phyloP scores from a whole-genome alignment of 2,113 vertebrate genomes.

The Seriola dumerili region DNA sequence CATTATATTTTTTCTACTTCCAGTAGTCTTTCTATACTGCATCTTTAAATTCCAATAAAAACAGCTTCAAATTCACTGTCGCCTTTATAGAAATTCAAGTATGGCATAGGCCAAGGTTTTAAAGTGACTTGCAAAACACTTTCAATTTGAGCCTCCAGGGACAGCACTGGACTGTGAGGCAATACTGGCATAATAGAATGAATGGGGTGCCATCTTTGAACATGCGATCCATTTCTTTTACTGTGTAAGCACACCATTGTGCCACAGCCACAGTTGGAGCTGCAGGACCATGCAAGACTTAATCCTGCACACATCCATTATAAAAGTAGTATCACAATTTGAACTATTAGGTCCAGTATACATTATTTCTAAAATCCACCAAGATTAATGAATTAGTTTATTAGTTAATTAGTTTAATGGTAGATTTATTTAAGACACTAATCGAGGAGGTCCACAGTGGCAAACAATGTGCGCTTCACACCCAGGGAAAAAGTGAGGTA shows the following conservation, averaged over 20 bases:
- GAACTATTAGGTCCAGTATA: not conserved
- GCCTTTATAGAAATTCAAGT: not conserved
- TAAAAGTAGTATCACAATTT: not conserved
- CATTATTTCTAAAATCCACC: not conserved
- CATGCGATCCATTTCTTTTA: not conserved
- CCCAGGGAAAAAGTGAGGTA: not conserved
- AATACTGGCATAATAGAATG: not conserved
- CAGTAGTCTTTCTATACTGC: not conserved
- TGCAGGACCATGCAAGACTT: not conserved
- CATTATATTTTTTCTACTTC: not conserved
- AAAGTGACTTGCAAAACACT: not conserved
- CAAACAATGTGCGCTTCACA: not conserved
- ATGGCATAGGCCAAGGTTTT: not conserved
- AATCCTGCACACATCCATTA: not conserved
- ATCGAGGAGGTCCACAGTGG: not conserved
- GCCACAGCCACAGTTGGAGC: not conserved
- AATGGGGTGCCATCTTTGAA: not conserved
- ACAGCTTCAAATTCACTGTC: not conserved
- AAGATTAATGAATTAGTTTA: too few relatives aligned
- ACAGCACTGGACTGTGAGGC: not conserved
- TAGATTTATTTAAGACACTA: not conserved
- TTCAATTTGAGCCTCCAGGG: not conserved
- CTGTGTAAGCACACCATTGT: not conserved
- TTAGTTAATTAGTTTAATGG: not conserved
- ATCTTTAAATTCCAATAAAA: not conserved